Base-by-base conservation (phyloP, 2,888 invertebrate species). In the Habrosyne pyritoides region DNA sequence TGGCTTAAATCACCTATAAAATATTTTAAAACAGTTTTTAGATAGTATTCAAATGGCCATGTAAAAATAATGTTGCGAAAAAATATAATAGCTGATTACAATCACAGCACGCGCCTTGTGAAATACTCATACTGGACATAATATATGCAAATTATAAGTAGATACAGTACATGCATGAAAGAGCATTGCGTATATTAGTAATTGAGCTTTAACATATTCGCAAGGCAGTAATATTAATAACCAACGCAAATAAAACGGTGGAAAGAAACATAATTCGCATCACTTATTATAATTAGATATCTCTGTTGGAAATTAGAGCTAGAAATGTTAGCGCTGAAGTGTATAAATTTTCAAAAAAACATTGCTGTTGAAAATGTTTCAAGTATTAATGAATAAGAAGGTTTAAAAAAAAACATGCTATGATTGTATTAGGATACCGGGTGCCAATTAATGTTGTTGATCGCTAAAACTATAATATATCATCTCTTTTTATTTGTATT, bases 241-340 rank as follows among this genome's bases (percentile, higher is more conserved):
- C 1, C n/a, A 12, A 10, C 14, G 14, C 24, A 6, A 26, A 24
- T 30, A 28, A 28, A 28, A 28, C n/a, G n/a, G 24, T 24, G 7
- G 33, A 2, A 10, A 33, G 2, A 42, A 42, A 8, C 14, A 18
- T n/a, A 4, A 42, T 55, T 70, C 69, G 72, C 68, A 26, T 6
- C 53, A 63, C 64, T 60, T 57, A 59, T 57, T 71, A 24, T 63
- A 68, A 50, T n/a, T n/a, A n/a, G n/a, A n/a, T n/a, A n/a, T n/a
- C n/a, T n/a, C n/a, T n/a, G n/a, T n/a, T n/a, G n/a, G n/a, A n/a
- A n/a, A n/a, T n/a, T n/a, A n/a, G n/a, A n/a, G n/a, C n/a, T n/a
- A n/a, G n/a, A n/a, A n/a, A n/a, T n/a, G n/a, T n/a, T n/a, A n/a
- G n/a, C n/a, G n/a, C n/a, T n/a, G n/a, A n/a, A n/a, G n/a, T n/a